phyloP scores from a whole-genome alignment of 1,140 invertebrate species.

The Euwallacea fornicatus region DNA sequence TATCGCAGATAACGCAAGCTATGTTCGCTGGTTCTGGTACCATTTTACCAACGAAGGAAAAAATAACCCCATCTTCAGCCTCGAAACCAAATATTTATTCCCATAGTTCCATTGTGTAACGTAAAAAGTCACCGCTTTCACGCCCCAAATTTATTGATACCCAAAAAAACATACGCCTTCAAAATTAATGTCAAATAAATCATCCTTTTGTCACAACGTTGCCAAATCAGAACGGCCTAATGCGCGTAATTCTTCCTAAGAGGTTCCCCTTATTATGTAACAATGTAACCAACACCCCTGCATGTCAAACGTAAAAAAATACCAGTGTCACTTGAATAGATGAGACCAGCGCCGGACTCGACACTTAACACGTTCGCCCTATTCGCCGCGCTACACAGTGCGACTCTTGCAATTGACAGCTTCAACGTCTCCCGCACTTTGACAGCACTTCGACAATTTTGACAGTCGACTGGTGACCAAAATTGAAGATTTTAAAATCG shows the following conservation, averaged over 20 bases:
- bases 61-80: too few relatives aligned
- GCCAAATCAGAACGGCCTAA: slow-evolving; percentile 39
- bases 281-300: slow-evolving; percentile 38
- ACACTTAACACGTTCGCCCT: neutral
- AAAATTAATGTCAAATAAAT: slow-evolving; percentile 48
- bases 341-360: slow-evolving; percentile 28
- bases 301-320: slow-evolving; percentile 43
- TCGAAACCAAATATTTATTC: too few relatives aligned
- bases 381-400: too few relatives aligned
- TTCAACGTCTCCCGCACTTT: too few relatives aligned
- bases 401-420: too few relatives aligned
- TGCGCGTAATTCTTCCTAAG: slow-evolving; percentile 23
- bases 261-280: slow-evolving; percentile 22
- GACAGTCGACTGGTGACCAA: too few relatives aligned
- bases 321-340: slow-evolving; percentile 48
- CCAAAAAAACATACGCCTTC: slow-evolving; percentile 43
- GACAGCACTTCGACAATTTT: too few relatives aligned
- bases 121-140: slow-evolving; percentile 16
- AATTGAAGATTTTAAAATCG: too few relatives aligned
- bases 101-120: too few relatives aligned
- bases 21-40: neutral
- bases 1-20: neutral
- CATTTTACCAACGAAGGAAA: neutral
- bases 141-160: slow-evolving; percentile 38
- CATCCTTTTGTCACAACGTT: slow-evolving; percentile 44